Base-by-base conservation (phyloP, 2,797 vertebrate genomes). In the Dicrostonyx torquatus region DNA sequence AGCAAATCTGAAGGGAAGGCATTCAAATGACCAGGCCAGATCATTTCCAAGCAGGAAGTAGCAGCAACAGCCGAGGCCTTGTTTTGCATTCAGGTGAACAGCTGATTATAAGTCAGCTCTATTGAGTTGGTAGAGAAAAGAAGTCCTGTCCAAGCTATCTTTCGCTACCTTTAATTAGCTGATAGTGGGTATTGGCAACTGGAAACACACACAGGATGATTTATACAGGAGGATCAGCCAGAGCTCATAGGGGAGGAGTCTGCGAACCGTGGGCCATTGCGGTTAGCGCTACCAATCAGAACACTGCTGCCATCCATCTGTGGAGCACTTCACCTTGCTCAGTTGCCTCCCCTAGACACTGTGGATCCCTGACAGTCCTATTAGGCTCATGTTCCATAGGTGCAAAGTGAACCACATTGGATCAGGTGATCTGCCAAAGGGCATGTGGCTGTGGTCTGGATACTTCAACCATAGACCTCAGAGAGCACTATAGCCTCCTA, bases 81-180 rank as follows among this genome's bases (percentile, higher is more conserved):
- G 89, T 86, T 78, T 66, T 89, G 83, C 76, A 62, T 91, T 95
- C 79, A 84, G 90, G 88, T 79, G 90, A 91, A 92, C 89, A 72
- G 31, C 75, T 94, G 83, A 94, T 94, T 93, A 76, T 89, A 87
- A 95, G 87, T 86, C 40, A 91, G 76, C 14, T 79, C 68, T 90
- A 88, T 73, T 12, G 40, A 82, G 78, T 86, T 82, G 37, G 76
- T 50, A 55, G 58, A 58, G 80, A 62, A 60, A 60, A 58, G 66
- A 68, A 86, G 85, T 82, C 48, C 55, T 11, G 17, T 73, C 90
- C 62, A 80, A 58, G 84, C 37, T 66, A 84, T 55, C 76, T 70
- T 85, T 86, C 37, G 45, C 58, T 64, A 77, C 34, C 29, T 60
- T 75, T 94, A n/a, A 76, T 93, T 77, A 43, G 80, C 90, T 88